Evolutionary conservation across 1,140 invertebrate species (phyloP).

Genomic region (Drosophila burlai): DNA sequence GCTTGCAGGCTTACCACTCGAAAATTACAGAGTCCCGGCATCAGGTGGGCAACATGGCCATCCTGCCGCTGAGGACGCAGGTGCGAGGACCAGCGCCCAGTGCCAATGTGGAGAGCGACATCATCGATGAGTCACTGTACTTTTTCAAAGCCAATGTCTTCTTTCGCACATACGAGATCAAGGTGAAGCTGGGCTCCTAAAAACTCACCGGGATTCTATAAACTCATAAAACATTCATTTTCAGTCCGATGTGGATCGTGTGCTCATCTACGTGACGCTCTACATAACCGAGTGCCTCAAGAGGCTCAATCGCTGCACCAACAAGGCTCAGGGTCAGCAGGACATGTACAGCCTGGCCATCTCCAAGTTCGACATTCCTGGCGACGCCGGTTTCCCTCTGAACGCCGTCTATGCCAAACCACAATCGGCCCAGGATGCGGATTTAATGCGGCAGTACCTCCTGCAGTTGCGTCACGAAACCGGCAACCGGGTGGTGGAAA

Average conservation of each 20-base stretch:
- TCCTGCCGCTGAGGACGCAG: slow-evolving; percentile 94
- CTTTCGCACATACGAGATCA: slow-evolving; percentile 99
- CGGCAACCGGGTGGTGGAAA: slow-evolving; percentile 95
- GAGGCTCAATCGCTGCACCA: slow-evolving; percentile 95
- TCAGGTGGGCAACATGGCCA: slow-evolving; percentile 96
- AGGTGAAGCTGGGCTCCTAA: slow-evolving; percentile 87
- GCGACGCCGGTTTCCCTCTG: slow-evolving; percentile 97
- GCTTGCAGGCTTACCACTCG: slow-evolving; percentile 96
- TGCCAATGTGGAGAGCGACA: slow-evolving; percentile 91
- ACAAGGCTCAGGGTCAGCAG: slow-evolving; percentile 95
- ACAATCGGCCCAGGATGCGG: slow-evolving; percentile 90
- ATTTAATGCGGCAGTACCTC: slow-evolving; percentile 96
- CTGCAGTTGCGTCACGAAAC: slow-evolving; percentile 98
- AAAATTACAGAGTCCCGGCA: slow-evolving; percentile 91
- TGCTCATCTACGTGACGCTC: slow-evolving; percentile 99
- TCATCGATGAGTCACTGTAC: slow-evolving; percentile 98
- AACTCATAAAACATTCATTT: slow-evolving; percentile 1
- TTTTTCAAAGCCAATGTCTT: slow-evolving; percentile 99
- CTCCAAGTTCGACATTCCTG: slow-evolving; percentile 98
- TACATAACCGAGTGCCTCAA: slow-evolving; percentile 99
- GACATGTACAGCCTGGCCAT: slow-evolving; percentile 99
- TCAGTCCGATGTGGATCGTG: slow-evolving; percentile 97
- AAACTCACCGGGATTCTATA: not conserved
- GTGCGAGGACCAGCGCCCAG: slow-evolving; percentile 94
- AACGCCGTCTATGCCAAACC: slow-evolving; percentile 99